Evolutionary conservation across 2,113 vertebrate species (phyloP).

Genomic region (Pollimyrus isidori): DNA sequence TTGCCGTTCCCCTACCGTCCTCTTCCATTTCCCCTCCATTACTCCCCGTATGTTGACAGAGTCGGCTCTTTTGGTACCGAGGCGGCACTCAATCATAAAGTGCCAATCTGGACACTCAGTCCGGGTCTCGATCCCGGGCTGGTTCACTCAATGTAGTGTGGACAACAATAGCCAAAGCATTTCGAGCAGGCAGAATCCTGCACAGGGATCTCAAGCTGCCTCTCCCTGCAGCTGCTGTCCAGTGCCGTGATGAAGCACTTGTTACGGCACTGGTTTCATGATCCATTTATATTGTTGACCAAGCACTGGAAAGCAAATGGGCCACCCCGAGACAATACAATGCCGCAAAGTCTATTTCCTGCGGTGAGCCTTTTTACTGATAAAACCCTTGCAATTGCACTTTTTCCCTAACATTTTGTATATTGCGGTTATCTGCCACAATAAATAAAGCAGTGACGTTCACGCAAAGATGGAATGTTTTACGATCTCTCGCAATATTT

Average conservation of each 20-base stretch:
- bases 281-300: constrained; percentile 15
- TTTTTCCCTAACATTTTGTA: background rate
- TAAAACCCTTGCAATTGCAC: constrained; percentile 5
- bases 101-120: background rate
- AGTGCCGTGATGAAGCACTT: background rate
- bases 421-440: background rate
- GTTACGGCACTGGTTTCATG: constrained; percentile 6
- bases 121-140: background rate
- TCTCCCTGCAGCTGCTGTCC: background rate
- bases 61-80: background rate
- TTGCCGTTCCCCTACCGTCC: background rate
- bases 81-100: background rate
- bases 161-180: background rate
- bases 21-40: background rate
- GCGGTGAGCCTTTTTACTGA: background rate
- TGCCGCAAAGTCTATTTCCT: constrained; percentile 1
- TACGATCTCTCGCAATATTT: background rate
- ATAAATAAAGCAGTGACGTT: background rate
- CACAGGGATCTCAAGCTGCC: background rate
- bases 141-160: background rate
- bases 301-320: background rate
- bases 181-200: background rate
- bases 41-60: background rate
- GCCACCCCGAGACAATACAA: background rate
- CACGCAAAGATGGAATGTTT: background rate